Conservation (phyloP, 2,888 invertebrate species). For the Cantharis lateralis region DNA sequence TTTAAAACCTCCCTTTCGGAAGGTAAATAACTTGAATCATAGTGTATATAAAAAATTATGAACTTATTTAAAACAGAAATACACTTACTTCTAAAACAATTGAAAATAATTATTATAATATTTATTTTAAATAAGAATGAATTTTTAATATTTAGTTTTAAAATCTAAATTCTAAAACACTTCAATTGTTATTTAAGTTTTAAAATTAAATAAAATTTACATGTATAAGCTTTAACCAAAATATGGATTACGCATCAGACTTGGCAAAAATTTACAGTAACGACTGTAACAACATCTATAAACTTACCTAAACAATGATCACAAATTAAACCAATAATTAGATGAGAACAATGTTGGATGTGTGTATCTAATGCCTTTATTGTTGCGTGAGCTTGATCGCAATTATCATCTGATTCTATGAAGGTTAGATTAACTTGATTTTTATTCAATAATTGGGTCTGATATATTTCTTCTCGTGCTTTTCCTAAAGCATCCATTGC, state of each 20-base stretch:
- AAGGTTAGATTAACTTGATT: constrained; percentile 64
- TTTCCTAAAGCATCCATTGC: constrained; percentile 66
- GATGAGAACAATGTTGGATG: constrained; percentile 71
- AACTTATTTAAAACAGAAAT: background rate
- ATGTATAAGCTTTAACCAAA: background rate
- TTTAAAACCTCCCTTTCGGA: background rate
- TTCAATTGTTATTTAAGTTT: background rate
- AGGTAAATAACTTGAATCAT: background rate
- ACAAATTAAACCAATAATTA: constrained; percentile 81
- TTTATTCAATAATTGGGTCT: constrained; percentile 61
- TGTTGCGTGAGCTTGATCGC: constrained; percentile 74
- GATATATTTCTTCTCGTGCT: constrained; percentile 62
- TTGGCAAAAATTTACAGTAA: background rate
- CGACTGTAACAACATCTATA: background rate
- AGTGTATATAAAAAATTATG: background rate
- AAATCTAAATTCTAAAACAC: background rate
- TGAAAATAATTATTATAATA: background rate
- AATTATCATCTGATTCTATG: constrained; percentile 71
- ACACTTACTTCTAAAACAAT: background rate
- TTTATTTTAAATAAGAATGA: background rate
- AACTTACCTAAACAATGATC: constrained; percentile 79
- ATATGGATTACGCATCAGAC: background rate
- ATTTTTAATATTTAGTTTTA: background rate
- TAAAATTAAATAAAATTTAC: background rate
- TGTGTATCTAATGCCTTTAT: constrained; percentile 75